phyloP scores from a whole-genome alignment of 2,888 invertebrate species.

The Pardosa pseudoannulata region DNA sequence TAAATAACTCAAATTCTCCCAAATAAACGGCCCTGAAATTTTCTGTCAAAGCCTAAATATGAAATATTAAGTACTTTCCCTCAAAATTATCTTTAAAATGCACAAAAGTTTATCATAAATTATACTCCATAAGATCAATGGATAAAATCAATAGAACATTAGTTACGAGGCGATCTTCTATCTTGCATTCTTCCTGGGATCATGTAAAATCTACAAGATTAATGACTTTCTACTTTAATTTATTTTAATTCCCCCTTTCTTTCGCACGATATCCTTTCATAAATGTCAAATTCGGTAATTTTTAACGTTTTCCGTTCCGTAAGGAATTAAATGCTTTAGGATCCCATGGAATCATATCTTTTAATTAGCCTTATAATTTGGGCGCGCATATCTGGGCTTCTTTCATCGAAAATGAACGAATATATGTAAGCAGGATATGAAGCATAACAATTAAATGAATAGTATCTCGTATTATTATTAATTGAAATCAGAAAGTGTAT shows the following conservation, averaged over 20 bases:
- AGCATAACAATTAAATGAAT: no score
- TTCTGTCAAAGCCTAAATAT: neutral
- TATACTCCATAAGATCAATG: neutral
- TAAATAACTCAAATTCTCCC: neutral
- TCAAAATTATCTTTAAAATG: neutral
- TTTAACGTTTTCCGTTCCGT: neutral
- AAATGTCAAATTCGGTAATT: neutral
- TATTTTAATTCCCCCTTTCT: neutral
- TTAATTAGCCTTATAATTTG: neutral
- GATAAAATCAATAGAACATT: conserved; percentile 3
- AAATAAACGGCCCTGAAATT: neutral
- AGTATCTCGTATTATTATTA: no score
- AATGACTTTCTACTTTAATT: neutral
- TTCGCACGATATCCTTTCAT: conserved; percentile 2
- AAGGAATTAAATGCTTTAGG: neutral
- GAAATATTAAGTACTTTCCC: neutral
- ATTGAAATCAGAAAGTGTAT: no score
- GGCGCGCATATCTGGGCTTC: no score
- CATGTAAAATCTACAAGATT: conserved; percentile 7
- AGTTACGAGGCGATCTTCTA: neutral
- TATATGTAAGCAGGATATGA: no score
- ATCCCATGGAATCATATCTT: neutral
- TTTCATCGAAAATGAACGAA: no score
- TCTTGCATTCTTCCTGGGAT: neutral
- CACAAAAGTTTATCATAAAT: conserved; percentile 4